Evolutionary conservation across 2,113 vertebrate species (phyloP).

Genomic region (Pelusios castaneus): DNA sequence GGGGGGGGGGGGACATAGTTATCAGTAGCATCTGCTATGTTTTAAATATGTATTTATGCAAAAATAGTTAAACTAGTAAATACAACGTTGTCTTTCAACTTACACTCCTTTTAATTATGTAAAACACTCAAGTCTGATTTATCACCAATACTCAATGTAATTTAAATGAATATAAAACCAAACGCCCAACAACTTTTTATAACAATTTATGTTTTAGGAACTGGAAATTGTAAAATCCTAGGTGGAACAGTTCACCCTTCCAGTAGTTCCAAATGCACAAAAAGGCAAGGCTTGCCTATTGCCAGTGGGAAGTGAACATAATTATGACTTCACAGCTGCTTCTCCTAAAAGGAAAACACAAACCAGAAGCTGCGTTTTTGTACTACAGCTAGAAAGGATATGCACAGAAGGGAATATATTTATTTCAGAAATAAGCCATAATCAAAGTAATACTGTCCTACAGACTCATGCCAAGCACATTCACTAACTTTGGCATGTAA

Average conservation of each 20-base stretch:
- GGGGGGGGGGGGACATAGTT: neutral
- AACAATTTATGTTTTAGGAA: slow-evolving; percentile 47
- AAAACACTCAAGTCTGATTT: neutral
- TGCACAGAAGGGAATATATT: slow-evolving; percentile 62
- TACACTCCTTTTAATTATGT: neutral
- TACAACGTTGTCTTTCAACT: neutral
- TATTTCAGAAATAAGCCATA: slow-evolving; percentile 42
- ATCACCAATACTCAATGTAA: neutral
- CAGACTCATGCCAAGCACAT: slow-evolving; percentile 45
- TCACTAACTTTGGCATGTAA: slow-evolving; percentile 12
- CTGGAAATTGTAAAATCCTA: slow-evolving; percentile 30
- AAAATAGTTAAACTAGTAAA: neutral
- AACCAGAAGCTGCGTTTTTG: slow-evolving; percentile 40
- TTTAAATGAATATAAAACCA: neutral
- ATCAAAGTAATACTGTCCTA: slow-evolving; percentile 39
- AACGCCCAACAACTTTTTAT: slow-evolving; percentile 13
- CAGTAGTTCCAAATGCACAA: slow-evolving; percentile 50
- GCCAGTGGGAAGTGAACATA: slow-evolving; percentile 55
- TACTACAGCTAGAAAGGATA: slow-evolving; percentile 52
- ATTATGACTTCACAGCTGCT: slow-evolving; percentile 72
- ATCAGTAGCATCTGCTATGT: neutral
- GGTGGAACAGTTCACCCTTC: slow-evolving; percentile 21
- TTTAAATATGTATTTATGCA: slow-evolving; percentile 12
- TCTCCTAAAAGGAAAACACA: slow-evolving; percentile 63
- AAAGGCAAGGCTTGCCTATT: slow-evolving; percentile 61